Conservation (phyloP, 2,113 vertebrate species). For the Motacilla tschutschensis region DNA sequence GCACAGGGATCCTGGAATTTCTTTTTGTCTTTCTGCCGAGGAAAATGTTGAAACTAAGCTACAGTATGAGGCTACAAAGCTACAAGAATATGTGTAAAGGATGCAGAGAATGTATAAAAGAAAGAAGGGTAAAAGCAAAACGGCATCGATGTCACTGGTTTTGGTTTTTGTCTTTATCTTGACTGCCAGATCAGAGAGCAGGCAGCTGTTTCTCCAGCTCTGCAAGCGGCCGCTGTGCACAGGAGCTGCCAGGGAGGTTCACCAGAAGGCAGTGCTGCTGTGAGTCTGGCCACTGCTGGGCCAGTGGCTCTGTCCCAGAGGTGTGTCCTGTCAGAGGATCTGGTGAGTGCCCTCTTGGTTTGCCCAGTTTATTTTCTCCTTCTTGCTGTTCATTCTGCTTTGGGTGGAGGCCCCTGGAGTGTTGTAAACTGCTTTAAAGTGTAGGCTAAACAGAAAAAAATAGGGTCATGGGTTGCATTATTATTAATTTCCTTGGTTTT, state of each 20-base stretch:
- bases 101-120: neutral
- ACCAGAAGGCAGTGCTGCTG: slow-evolving; percentile 94
- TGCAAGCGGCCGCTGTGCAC: slow-evolving; percentile 85
- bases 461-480: neutral
- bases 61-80: neutral
- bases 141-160: fast-evolving
- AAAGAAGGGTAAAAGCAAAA: neutral
- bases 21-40: neutral
- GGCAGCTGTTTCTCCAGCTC: slow-evolving; percentile 86
- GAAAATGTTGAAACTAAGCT: neutral
- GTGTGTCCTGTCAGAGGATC: slow-evolving; percentile 90
- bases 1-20: neutral
- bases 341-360: slow-evolving; percentile 72
- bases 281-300: slow-evolving; percentile 91
- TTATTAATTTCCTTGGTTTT: neutral
- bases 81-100: neutral
- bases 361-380: neutral
- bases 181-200: slow-evolving; percentile 82
- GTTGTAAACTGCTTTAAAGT: neutral
- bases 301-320: slow-evolving; percentile 81
- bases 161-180: neutral
- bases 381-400: neutral
- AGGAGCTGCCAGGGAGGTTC: slow-evolving; percentile 83
- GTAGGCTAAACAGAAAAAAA: neutral
- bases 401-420: neutral